These are phyloP conservation scores for Plutella xylostella DNA, from an alignment of 2,888 invertebrate species.

Conservation along the genomic window DNA sequence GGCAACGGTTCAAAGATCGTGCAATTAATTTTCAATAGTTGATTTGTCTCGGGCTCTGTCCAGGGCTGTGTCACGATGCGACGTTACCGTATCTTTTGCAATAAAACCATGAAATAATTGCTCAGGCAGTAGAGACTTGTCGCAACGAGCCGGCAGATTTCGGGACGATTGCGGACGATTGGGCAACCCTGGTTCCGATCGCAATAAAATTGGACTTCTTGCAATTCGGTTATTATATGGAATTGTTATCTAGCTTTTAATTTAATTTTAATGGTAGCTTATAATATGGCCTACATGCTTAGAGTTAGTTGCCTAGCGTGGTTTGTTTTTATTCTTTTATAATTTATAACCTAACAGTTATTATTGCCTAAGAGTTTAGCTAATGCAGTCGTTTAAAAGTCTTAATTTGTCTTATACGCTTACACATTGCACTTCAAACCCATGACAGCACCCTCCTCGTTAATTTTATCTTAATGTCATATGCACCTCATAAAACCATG, in stretches of 20 bases:
- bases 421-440: no score
- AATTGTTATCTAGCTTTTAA: neutral
- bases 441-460: no score
- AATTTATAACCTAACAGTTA: no score
- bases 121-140: constrained; percentile 27
- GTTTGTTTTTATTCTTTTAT: neutral
- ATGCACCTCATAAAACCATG: no score
- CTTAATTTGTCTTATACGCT: no score
- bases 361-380: no score
- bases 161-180: constrained; percentile 41
- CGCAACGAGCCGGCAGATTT: constrained; percentile 38
- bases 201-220: constrained; percentile 44
- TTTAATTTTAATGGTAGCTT: neutral
- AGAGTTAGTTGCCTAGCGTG: neutral
- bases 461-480: no score
- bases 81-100: constrained; percentile 43
- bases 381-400: no score
- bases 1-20: constrained; percentile 57
- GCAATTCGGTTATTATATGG: constrained; percentile 47
- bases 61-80: constrained; percentile 51
- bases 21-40: constrained; percentile 51
- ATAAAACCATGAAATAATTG: constrained; percentile 46
- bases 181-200: constrained; percentile 37
- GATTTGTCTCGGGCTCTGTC: constrained; percentile 37
- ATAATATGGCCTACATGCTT: neutral